phyloP scores from a whole-genome alignment of 2,113 vertebrate genomes.

The Menura novaehollandiae region DNA sequence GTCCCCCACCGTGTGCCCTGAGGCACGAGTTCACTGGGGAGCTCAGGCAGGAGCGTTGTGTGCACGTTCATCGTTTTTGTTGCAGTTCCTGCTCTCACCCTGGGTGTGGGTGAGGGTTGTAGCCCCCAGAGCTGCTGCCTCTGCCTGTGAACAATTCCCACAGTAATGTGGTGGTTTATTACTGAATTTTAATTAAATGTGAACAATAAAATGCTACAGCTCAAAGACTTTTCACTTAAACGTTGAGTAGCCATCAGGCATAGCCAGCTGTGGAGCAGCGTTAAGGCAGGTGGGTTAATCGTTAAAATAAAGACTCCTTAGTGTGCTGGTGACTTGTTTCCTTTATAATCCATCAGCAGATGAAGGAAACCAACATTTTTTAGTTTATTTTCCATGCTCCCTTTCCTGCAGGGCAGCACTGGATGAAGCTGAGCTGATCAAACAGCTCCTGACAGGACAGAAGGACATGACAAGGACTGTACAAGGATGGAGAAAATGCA shows the following conservation, averaged over 20 bases:
- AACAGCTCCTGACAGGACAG: neutral
- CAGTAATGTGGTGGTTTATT: rapidly evolving
- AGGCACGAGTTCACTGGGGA: neutral
- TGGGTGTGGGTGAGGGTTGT: no score
- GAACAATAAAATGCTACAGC: neutral
- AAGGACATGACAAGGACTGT: neutral
- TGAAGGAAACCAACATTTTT: neutral
- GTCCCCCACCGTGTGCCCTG: neutral
- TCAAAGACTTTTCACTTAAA: neutral
- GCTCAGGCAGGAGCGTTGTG: neutral
- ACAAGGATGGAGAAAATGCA: neutral
- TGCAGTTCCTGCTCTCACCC: neutral
- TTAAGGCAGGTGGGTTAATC: neutral
- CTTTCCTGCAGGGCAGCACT: neutral
- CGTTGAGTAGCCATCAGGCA: neutral
- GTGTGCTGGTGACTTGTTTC: neutral
- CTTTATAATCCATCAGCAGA: neutral
- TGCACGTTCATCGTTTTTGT: rapidly evolving
- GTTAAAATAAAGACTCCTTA: neutral
- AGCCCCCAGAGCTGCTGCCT: neutral
- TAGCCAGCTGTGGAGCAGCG: neutral
- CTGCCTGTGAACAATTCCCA: neutral
- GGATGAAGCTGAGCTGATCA: neutral
- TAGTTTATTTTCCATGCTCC: rapidly evolving
- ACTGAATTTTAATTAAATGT: neutral